Percentiles rank a stretch among this genome's conserved stretches.
Evolutionary conservation across 2,113 vertebrate species (phyloP).

Genomic region (Carettochelys insculpta): DNA sequence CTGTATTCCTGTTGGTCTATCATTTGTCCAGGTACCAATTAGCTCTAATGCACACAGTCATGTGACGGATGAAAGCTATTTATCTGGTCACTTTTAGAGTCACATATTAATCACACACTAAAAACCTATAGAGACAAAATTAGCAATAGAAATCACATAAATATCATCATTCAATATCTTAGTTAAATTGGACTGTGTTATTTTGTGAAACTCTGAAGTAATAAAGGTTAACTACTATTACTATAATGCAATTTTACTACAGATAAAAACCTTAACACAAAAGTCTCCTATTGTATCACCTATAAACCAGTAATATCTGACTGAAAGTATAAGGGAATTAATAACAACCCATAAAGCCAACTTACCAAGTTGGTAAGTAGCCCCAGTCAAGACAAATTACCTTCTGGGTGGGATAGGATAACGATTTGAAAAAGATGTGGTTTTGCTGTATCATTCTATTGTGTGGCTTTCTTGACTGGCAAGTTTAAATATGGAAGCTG

Average conservation of each 20-base stretch:
- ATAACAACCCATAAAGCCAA: background rate
- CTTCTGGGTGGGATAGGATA: background rate
- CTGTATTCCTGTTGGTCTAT: background rate
- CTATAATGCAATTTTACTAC: background rate
- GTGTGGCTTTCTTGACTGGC: accelerated
- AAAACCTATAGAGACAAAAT: slow-evolving; percentile 1
- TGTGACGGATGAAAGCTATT: background rate
- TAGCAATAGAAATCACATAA: background rate
- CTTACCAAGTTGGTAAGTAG: background rate
- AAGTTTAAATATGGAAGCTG: background rate
- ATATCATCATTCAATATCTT: background rate
- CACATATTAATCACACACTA: background rate
- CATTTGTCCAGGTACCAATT: background rate
- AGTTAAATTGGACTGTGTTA: background rate
- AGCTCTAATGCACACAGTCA: background rate
- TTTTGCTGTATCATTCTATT: background rate
- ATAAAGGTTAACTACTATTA: background rate
- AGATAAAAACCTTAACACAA: background rate
- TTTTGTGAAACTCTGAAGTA: background rate
- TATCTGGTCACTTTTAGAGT: background rate
- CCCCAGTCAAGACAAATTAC: background rate
- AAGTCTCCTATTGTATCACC: background rate
- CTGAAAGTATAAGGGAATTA: background rate
- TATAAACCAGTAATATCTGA: background rate
- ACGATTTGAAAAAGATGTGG: background rate